A percentile compares a stretch with the other conserved stretches of the same genome.
phyloP scores from a whole-genome alignment of 2,113 vertebrate genomes.

The Seriola dumerili region DNA sequence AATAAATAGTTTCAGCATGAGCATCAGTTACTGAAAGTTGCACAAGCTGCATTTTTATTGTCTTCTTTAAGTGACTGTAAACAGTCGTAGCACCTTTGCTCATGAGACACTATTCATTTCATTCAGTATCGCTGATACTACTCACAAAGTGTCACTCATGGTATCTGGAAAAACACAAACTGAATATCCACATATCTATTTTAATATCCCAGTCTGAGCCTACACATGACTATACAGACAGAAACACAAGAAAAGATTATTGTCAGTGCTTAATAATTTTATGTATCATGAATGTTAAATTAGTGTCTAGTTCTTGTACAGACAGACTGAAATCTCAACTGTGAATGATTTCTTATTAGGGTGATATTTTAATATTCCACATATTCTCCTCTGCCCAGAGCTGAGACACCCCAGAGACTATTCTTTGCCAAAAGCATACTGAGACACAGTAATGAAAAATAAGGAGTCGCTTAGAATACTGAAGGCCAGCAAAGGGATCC shows the following conservation, averaged over 20 bases:
- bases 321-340: not conserved
- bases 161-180: not conserved
- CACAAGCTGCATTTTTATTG: not conserved
- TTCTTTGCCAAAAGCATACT: slow-evolving; percentile 14
- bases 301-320: not conserved
- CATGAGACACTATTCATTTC: not conserved
- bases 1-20: not conserved
- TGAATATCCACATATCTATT: no score
- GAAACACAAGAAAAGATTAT: not conserved
- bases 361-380: not conserved
- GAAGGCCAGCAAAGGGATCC: slow-evolving; percentile 31
- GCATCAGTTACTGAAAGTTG: not conserved
- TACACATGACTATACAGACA: not conserved
- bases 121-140: not conserved
- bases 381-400: slow-evolving; percentile 8
- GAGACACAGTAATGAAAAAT: slow-evolving; percentile 41
- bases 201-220: not conserved
- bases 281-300: not conserved
- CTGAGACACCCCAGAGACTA: slow-evolving; percentile 14
- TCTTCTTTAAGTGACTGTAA: not conserved
- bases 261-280: not conserved
- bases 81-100: not conserved
- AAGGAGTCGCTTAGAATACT: slow-evolving; percentile 24
- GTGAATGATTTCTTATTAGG: not conserved
- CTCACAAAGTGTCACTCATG: not conserved